Evolutionary conservation across 2,888 invertebrate genomes (phyloP), one percentile per base, ranked within the genome.

Genomic region (Cactoblastis cactorum): DNA sequence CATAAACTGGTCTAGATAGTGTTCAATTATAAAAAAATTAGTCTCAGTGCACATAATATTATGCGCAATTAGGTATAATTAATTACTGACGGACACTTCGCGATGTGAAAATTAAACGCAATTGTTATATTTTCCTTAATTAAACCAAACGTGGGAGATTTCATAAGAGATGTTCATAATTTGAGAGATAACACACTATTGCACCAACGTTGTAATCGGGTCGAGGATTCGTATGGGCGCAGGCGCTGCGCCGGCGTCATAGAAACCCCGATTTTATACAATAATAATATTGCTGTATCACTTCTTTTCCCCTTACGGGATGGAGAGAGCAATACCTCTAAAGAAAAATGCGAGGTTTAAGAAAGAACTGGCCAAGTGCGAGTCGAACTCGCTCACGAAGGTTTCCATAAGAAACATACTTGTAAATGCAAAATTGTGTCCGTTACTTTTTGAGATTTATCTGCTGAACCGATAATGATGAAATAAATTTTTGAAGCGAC

Each of bases 121-220:
- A 59, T 55, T 56, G 58, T 61, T 58, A 58, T 58, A 61, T 59
- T 62, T 63, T 53, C 53, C 56, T 58, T 59, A 63, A 65, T 57
- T 53, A 55, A 62, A 55, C 62, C 61, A 63, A 59, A 59, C 65
- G 51, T 49, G 49, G 34, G 58, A 53, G 57, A 57, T 76, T 73
- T 69, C 76, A 57, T 57, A 71, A 75, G 63, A 67, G 66, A 69
- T 71, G 66, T 67, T 38, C 58, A 69, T 70, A 67, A 69, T 71
- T 65, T 58, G 61, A 50, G 57, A 63, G 75, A 75, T 74, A 67
- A 60, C 62, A 71, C 71, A 69, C 39, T 63, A 63, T 76, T 74
- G 73, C 72, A 62, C 66, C 74, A 73, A 57, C 34, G 55, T 51
- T 54, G 64, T 66, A 49, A 49, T 41, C 39, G 32, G 39, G 41